Base-by-base conservation (phyloP, 1,140 invertebrate species). In the Bemisia tabaci region DNA sequence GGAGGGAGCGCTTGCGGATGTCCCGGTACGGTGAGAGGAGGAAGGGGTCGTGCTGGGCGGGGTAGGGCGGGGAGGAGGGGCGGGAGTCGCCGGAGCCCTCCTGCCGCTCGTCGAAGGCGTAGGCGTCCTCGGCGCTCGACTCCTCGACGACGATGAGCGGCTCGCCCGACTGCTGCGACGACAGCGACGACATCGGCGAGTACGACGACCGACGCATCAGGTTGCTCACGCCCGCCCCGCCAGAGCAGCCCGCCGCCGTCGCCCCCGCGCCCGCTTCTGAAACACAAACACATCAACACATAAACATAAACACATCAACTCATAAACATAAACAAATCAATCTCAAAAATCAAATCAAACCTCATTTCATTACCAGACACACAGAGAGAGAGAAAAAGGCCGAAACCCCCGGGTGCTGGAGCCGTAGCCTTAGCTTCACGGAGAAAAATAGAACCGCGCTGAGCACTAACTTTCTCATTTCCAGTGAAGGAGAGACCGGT, bases 11-110 rank as follows among this genome's bases (percentile, higher is more conserved):
- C 73, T 92, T 92, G 63, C 89, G 81, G 1, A 84, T 83, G 70
- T 86, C 85, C 26, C 87, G 80, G 82, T 87, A 91, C 0, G 90
- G 89, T 2, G 87, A 90, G 11, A 91, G 76, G 27, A 91, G 79
- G 78, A 88, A 89, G 0, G 89, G 88, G 76, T 91, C 90, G 33
- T 17, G 17, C 59, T 67, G 68, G 74, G 69, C 83, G 84, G 64
- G 83, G 80, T 12, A 59, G 12, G 81, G 79, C 0, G 85, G 82
- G 1, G 82, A 83, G 1, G 77, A 71, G 1, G 77, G 76, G 27
- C 74, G 72, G 65, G 73, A 73, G 21, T 70, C 75, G 60, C 66
- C 68, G 77, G 75, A 77, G 74, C 69, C 71, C 78, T 82, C 12
- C 77, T 87, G 85, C 5, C 83, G 80, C 67, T 88, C 85, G 70